Percentiles rank a stretch among this genome's conserved stretches.
Conservation (phyloP, 2,888 invertebrate species). For the Caenorhabditis sp. region DNA sequence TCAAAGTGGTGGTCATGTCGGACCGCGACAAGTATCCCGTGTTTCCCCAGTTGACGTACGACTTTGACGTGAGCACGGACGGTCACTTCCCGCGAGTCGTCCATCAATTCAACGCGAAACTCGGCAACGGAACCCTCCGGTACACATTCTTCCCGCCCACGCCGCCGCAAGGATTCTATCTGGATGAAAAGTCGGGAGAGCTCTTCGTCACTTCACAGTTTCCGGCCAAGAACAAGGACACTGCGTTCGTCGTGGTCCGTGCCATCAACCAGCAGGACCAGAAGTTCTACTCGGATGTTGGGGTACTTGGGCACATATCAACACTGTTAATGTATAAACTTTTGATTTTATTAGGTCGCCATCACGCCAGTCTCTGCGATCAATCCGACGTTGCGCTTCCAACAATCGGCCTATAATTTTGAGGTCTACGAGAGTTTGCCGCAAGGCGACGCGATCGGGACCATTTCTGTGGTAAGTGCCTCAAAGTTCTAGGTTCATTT, state of each 20-base stretch:
- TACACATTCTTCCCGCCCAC: conserved; percentile 69
- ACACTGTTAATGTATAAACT: background rate
- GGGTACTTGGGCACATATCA: too few species aligned
- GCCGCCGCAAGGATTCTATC: conserved; percentile 59
- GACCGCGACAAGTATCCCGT: conserved; percentile 77
- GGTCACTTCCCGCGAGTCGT: conserved; percentile 59
- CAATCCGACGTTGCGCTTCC: conserved; percentile 61
- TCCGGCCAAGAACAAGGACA: conserved; percentile 30
- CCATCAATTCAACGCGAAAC: conserved; percentile 61
- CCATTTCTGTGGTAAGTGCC: conserved; percentile 16
- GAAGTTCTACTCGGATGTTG: conserved; percentile 75
- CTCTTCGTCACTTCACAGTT: conserved; percentile 61
- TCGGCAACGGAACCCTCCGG: conserved; percentile 58
- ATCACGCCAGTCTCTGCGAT: conserved; percentile 47
- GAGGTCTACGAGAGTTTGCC: conserved; percentile 70
- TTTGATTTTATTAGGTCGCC: conserved; percentile 52
- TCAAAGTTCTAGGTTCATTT: background rate
- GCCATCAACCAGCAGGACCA: conserved; percentile 69
- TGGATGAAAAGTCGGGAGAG: conserved; percentile 69
- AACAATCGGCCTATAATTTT: conserved; percentile 70
- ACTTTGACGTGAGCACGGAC: conserved; percentile 69
- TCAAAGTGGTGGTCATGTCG: conserved; percentile 74
- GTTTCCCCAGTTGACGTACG: conserved; percentile 75
- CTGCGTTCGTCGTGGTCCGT: conserved; percentile 74
- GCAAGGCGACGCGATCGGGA: conserved; percentile 63